phyloP scores from a whole-genome alignment of 92 coral and sea anemone species.

The Porites rus region DNA sequence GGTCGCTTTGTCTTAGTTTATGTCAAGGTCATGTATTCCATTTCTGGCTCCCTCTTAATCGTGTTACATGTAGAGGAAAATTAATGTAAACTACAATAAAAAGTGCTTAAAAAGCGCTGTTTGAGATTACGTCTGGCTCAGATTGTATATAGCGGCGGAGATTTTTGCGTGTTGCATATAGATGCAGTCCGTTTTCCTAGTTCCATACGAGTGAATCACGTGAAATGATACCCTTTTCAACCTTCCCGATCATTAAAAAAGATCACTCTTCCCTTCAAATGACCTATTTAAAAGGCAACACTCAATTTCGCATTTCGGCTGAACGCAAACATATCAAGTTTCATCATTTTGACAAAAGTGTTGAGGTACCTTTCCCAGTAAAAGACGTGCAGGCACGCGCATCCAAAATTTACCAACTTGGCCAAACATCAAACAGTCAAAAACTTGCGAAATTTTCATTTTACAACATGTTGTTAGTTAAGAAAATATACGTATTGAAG shows the following conservation, averaged over 20 bases:
- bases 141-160: too few relatives aligned
- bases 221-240: neutral
- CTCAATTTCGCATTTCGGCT: neutral
- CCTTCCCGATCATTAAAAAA: neutral
- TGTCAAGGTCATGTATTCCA: neutral
- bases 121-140: too few relatives aligned
- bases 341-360: neutral
- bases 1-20: neutral
- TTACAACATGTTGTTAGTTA: neutral
- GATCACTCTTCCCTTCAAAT: neutral
- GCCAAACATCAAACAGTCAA: neutral
- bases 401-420: neutral
- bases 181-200: neutral
- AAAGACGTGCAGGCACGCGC: neutral
- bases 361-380: slow-evolving; percentile 1
- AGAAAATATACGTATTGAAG: too few relatives aligned
- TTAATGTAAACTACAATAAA: too few relatives aligned
- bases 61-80: too few relatives aligned
- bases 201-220: neutral
- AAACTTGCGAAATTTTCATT: neutral
- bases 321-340: slow-evolving; percentile 17
- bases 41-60: too few relatives aligned
- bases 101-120: too few relatives aligned
- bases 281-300: neutral
- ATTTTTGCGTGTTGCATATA: slow-evolving; percentile 1